Base-by-base conservation (phyloP, 2,888 invertebrate genomes). In the Boloria euphrosyne region DNA sequence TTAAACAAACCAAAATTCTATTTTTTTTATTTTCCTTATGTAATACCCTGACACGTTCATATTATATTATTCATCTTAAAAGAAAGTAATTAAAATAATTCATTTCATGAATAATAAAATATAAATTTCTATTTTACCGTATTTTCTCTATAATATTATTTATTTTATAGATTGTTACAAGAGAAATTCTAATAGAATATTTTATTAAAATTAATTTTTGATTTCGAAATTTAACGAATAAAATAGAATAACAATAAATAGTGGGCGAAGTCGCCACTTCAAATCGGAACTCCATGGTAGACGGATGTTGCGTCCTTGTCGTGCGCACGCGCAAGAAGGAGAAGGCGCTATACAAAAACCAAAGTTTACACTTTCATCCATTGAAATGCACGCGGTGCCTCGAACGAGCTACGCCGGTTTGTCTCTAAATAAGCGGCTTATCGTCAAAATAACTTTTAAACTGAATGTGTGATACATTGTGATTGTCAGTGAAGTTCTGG, bases 331-430 rank as follows among this genome's bases (percentile, higher is more conserved):
- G 82, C 70, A 74, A 66, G 76, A 90, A 78, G 78, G 89, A 90
- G 90, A 89, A 75, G 76, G 83, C 83, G 85, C 86, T 88, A 90
- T 89, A 91, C 91, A 91, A 91, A 91, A 90, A 91, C 89, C 87
- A 83, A 85, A 83, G 90, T 85, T 85, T 89, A 90, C 83, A 90
- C 91, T 90, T 92, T 90, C 91, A 89, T 89, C 90, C 85, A 85
- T 88, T 86, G 90, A 90, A 88, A 90, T 87, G 90, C 89, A 90
- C 87, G 89, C 89, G 87, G 85, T 86, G 85, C 88, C 83, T 82
- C 85, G 85, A 85, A 80, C 78, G 83, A 87, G 84, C 82, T 78
- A 76, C 86, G 88, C 87, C 84, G 87, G 81, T 76, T 76, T 69
- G 70, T 72, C 84, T 86, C 84, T 80, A 80, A 83, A 82, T 82